Evolutionary conservation across 2,113 vertebrate species (phyloP).

Genomic region (Gallinago paraguaiae): DNA sequence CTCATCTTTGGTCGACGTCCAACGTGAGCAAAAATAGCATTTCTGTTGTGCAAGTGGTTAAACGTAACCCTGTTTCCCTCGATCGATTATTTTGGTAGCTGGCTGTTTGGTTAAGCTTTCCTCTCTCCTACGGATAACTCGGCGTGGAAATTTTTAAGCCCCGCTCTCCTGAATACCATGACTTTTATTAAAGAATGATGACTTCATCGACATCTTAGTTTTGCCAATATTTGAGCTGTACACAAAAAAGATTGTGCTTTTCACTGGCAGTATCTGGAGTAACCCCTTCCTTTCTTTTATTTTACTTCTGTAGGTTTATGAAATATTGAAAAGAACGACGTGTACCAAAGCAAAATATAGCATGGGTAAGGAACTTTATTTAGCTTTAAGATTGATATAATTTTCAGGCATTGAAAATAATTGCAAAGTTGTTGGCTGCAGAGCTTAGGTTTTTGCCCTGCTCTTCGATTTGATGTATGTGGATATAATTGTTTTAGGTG

Average conservation of each 20-base stretch:
- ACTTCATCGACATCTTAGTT: neutral
- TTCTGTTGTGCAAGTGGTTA: neutral
- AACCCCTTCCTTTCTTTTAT: neutral
- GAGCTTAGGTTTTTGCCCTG: neutral
- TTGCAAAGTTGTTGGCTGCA: neutral
- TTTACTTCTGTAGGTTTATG: conserved; percentile 83
- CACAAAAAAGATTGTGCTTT: neutral
- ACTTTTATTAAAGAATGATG: conserved; percentile 35
- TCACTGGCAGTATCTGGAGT: neutral
- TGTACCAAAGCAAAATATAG: conserved; percentile 87
- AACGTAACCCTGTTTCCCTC: neutral
- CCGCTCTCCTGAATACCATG: neutral
- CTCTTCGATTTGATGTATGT: neutral
- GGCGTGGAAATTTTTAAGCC: neutral
- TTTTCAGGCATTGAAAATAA: conserved; percentile 11
- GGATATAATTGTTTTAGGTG: neutral
- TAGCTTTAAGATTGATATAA: neutral
- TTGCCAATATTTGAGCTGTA: conserved; percentile 40
- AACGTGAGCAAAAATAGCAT: neutral
- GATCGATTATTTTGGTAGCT: neutral
- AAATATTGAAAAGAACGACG: conserved; percentile 91
- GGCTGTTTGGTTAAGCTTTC: neutral
- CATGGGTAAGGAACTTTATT: conserved; percentile 85
- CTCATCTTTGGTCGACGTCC: neutral
- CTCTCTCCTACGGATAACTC: neutral